Evolutionary conservation across 2,888 invertebrate species (phyloP).

Genomic region (Polydrusus cervinus): DNA sequence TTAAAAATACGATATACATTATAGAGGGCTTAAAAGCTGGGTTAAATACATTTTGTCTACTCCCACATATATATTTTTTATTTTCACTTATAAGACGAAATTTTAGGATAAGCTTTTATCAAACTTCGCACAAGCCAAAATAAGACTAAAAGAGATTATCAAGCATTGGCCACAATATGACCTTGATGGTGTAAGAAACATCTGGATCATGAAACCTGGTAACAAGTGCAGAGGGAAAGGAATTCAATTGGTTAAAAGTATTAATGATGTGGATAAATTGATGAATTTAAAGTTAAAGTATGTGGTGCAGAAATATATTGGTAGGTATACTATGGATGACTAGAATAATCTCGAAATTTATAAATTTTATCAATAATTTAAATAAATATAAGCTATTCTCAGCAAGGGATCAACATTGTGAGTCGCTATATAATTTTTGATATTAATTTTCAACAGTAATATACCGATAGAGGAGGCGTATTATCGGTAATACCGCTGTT

Average conservation of each 20-base stretch:
- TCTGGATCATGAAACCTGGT: constrained; percentile 97
- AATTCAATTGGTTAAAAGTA: constrained; percentile 88
- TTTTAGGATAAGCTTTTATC: constrained; percentile 48
- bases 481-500: too few species aligned
- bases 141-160: constrained; percentile 79
- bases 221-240: constrained; percentile 94
- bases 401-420: too few species aligned
- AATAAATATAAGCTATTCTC: too few species aligned
- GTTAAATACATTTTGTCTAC: too few species aligned
- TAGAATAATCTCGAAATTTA: neutral
- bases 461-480: too few species aligned
- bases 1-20: too few species aligned
- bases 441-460: too few species aligned
- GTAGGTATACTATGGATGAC: constrained; percentile 77
- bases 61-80: too few species aligned
- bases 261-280: constrained; percentile 88
- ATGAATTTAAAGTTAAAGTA: constrained; percentile 83
- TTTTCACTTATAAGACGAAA: neutral
- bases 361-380: too few species aligned
- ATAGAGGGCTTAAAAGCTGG: too few species aligned
- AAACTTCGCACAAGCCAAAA: constrained; percentile 72
- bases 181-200: constrained; percentile 89
- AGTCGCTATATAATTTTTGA: too few species aligned
- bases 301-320: constrained; percentile 96
- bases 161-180: constrained; percentile 88